A percentile compares a stretch with the other conserved stretches of the same genome.
phyloP scores from a whole-genome alignment of 2,888 invertebrate species.

The Drosophila kanekoi region DNA sequence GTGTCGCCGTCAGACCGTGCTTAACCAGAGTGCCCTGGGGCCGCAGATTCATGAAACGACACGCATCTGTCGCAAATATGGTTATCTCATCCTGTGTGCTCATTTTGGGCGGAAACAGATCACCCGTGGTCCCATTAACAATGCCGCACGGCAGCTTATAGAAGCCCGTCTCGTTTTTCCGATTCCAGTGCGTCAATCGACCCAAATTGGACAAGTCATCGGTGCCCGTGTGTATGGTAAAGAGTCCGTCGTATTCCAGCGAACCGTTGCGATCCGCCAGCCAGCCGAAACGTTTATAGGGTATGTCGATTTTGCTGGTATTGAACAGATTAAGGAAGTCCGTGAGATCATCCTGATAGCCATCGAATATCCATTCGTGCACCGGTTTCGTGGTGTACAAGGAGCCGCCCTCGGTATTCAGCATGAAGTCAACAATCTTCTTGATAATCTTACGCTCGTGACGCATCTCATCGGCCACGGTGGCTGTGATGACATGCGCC shows the following conservation, averaged over 20 bases:
- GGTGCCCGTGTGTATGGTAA: slow-evolving; percentile 91
- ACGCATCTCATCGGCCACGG: slow-evolving; percentile 88
- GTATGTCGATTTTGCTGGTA: slow-evolving; percentile 86
- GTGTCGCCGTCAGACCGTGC: slow-evolving; percentile 76
- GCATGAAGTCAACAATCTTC: slow-evolving; percentile 86
- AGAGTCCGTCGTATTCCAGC: slow-evolving; percentile 90
- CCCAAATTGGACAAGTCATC: slow-evolving; percentile 89
- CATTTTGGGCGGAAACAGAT: slow-evolving; percentile 90
- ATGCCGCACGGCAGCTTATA: slow-evolving; percentile 88
- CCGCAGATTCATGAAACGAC: slow-evolving; percentile 88
- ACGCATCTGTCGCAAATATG: slow-evolving; percentile 91
- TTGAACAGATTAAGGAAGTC: slow-evolving; percentile 86
- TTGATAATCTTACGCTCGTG: slow-evolving; percentile 84
- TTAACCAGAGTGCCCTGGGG: slow-evolving; percentile 64
- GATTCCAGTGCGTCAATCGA: slow-evolving; percentile 90
- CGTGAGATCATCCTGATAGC: slow-evolving; percentile 91
- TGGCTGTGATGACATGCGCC: slow-evolving; percentile 91
- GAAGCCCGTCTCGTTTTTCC: slow-evolving; percentile 86
- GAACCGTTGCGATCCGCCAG: slow-evolving; percentile 92
- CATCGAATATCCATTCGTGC: slow-evolving; percentile 91
- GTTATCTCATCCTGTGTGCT: slow-evolving; percentile 86
- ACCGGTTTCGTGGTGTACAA: slow-evolving; percentile 88
- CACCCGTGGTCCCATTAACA: slow-evolving; percentile 91
- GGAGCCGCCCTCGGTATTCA: slow-evolving; percentile 86
- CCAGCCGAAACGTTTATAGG: slow-evolving; percentile 93